phyloP scores from a whole-genome alignment of 2,888 invertebrate genomes.

The Drosophila neotestacea region DNA sequence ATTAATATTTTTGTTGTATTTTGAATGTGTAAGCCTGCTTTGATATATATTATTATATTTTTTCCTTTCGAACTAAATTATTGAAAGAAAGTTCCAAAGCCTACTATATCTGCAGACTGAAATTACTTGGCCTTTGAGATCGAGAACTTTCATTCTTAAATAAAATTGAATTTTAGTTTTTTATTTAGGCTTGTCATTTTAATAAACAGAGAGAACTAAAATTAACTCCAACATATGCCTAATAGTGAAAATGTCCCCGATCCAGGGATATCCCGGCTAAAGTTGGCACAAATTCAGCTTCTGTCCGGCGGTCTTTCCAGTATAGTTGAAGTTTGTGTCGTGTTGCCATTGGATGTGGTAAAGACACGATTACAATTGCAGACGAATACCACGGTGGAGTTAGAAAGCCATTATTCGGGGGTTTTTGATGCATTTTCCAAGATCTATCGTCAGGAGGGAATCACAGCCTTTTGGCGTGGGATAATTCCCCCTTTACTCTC shows the following conservation, averaged over 20 bases:
- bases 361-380: constrained; percentile 64
- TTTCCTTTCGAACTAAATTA: too few relatives aligned
- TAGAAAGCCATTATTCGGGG: constrained; percentile 23
- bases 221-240: constrained; percentile 12
- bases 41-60: too few relatives aligned
- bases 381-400: accelerated
- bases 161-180: too few relatives aligned
- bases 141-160: too few relatives aligned
- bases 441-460: constrained; percentile 47
- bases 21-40: too few relatives aligned
- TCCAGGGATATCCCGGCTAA: background rate
- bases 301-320: constrained; percentile 40
- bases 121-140: too few relatives aligned
- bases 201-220: background rate
- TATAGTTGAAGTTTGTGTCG: constrained; percentile 29
- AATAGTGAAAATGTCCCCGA: background rate
- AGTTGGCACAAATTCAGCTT: constrained; percentile 7
- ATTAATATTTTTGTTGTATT: too few relatives aligned
- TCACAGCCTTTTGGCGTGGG: constrained; percentile 48
- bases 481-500: constrained; percentile 36
- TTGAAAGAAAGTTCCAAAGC: too few relatives aligned
- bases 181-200: background rate
- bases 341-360: constrained; percentile 60
- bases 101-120: too few relatives aligned
- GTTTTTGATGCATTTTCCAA: constrained; percentile 37